Conservation (phyloP, 2,113 vertebrate species). For the Hystrix cristata region DNA sequence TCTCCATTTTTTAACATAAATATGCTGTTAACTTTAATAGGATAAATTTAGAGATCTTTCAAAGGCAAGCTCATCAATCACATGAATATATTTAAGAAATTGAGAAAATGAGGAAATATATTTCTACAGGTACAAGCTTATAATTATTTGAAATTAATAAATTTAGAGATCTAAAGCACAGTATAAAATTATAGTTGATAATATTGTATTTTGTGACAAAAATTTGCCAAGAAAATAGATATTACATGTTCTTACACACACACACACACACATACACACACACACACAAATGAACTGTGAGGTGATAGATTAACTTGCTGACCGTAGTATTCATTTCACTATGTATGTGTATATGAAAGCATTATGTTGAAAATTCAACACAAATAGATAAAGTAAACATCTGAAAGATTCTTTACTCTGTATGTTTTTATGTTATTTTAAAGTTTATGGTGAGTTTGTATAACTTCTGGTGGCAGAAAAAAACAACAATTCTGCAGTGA, state of each 20-base stretch:
- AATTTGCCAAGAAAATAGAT: background rate
- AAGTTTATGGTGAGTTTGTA: background rate
- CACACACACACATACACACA: background rate
- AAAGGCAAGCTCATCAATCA: background rate
- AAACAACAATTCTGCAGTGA: background rate
- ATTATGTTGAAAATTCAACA: background rate
- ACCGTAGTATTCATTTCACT: background rate
- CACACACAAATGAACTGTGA: background rate
- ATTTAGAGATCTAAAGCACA: background rate
- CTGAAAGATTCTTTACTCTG: background rate
- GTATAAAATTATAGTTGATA: no score
- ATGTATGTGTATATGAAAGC: background rate
- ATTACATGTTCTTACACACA: background rate
- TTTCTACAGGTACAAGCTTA: background rate
- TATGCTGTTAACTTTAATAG: background rate
- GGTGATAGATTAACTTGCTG: background rate
- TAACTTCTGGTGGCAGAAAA: background rate
- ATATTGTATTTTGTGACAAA: background rate
- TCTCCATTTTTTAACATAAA: background rate
- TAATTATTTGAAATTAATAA: background rate
- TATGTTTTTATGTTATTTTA: background rate
- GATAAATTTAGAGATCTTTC: background rate
- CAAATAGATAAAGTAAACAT: background rate
- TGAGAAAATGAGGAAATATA: background rate
- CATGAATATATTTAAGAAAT: background rate